These are phyloP conservation scores for Melanerpes aurifrons DNA, from an alignment of 2,113 vertebrate genomes.

Conservation along the genomic window DNA sequence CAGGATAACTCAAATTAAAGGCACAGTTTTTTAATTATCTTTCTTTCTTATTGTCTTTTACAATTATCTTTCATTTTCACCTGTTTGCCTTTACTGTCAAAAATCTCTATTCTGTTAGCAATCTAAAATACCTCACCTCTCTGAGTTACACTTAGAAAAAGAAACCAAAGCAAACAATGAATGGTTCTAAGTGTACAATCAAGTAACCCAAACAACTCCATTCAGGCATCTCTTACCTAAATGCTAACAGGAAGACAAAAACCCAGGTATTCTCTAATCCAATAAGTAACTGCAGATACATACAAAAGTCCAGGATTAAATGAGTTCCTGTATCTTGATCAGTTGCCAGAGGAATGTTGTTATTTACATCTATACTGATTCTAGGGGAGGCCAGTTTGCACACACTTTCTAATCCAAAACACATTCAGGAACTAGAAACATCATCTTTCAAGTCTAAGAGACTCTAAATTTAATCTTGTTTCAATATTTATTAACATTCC, in stretches of 20 bases:
- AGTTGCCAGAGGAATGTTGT: not conserved
- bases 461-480: not conserved
- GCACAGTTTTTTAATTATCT: not conserved
- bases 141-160: not conserved
- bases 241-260: not conserved
- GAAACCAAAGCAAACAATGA: not conserved
- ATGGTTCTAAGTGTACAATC: not conserved
- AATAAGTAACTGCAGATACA: not conserved
- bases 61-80: not conserved
- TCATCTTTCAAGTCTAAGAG: not conserved
- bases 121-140: not conserved
- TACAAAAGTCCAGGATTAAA: not conserved
- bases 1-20: not conserved
- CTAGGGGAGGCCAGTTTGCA: not conserved
- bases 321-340: not conserved
- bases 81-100: not conserved
- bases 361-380: slow-evolving; percentile 4
- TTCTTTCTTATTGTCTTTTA: not conserved
- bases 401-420: slow-evolving; percentile 1
- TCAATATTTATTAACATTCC: not conserved
- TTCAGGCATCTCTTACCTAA: not conserved
- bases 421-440: not conserved
- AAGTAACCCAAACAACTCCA: not conserved
- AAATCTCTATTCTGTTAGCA: not conserved
- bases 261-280: not conserved